Evolutionary conservation across 2,113 vertebrate genomes (phyloP).

Genomic region (Lamprologus sp.): DNA sequence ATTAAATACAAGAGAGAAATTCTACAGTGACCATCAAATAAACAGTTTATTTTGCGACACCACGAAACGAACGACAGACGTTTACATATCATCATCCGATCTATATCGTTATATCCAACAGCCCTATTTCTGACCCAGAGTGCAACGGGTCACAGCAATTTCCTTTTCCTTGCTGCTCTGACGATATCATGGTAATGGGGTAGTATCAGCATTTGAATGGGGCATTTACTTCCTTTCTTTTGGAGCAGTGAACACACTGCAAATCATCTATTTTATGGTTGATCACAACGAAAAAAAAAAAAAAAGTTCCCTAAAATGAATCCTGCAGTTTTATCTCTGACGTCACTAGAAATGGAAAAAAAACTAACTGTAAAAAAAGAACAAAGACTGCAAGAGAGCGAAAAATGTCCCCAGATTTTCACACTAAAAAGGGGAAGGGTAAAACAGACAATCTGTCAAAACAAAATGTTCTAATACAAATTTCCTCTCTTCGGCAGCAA

Average conservation of each 20-base stretch:
- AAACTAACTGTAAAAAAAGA: not conserved
- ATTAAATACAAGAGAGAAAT: not conserved
- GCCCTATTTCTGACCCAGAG: not conserved
- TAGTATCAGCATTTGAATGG: not conserved
- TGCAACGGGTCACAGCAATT: not conserved
- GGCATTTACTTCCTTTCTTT: not conserved
- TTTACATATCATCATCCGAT: not conserved
- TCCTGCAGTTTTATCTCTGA: not conserved
- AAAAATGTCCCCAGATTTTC: slow-evolving; percentile 5
- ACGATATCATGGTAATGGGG: not conserved
- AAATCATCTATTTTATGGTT: not conserved
- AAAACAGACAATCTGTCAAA: slow-evolving; percentile 55
- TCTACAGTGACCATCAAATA: not conserved
- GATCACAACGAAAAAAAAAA: not conserved
- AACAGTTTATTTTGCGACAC: not conserved
- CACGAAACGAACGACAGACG: not conserved
- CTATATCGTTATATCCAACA: not conserved
- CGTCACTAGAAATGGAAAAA: not conserved
- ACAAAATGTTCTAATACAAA: slow-evolving; percentile 42
- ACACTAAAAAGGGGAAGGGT: not conserved
- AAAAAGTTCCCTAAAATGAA: not conserved
- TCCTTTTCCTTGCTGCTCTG: not conserved
- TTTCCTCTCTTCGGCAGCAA: slow-evolving; percentile 40
- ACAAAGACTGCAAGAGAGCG: not conserved
- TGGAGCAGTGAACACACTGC: not conserved